Base-by-base conservation (phyloP, 2,113 vertebrate genomes). In the Alosa alosa region DNA sequence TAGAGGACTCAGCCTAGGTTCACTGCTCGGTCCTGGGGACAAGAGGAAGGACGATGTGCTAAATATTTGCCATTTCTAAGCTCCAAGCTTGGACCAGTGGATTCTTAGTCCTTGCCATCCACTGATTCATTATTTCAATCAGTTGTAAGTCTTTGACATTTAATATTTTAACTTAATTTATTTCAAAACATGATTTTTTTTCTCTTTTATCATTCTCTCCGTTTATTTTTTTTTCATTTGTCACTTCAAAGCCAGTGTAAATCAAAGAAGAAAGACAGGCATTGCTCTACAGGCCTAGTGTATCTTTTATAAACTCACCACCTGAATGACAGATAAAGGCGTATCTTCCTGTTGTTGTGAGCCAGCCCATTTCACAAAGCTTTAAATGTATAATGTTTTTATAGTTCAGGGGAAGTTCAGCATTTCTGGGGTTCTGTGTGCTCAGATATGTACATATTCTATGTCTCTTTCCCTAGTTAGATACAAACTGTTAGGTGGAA, bases 381-480 rank as follows among this genome's bases (percentile, higher is more conserved):
- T 39, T 78, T 78, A 78, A 78, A 78, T 78, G 31, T 78, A 36
- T 44, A 78, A 78, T 78, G 36, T 78, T 36, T 78, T 13, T 11
- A 11, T 36, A 78, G 72, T 78, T 78, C 72, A 78, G 36, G 31
- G 72, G 20, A 78, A 78, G 72, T 78, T 78, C 72, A 78, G 31
- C 72, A 10, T 15, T 15, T 36, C 36, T 78, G 72, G 25, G 31
- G 39, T 39, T 78, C 13, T 4, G 11, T 17, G 31, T 78, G 25
- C 17, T 78, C 36, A 39, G 72, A 78, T 78, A 78, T 78, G 10
- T 36, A 78, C 25, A 78, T 78, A 36, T 13, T 78, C 25, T 78
- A 78, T 78, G 36, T 64, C 31, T 44, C 41, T 44, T 44, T 44
- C 13, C 17, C 72, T 44, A 72, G 13, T 5, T 78, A 13, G 31